Percentiles rank a stretch among this genome's conserved stretches.
Evolutionary conservation across 2,888 invertebrate species (phyloP).

Genomic region (Drosophila prostipennis): DNA sequence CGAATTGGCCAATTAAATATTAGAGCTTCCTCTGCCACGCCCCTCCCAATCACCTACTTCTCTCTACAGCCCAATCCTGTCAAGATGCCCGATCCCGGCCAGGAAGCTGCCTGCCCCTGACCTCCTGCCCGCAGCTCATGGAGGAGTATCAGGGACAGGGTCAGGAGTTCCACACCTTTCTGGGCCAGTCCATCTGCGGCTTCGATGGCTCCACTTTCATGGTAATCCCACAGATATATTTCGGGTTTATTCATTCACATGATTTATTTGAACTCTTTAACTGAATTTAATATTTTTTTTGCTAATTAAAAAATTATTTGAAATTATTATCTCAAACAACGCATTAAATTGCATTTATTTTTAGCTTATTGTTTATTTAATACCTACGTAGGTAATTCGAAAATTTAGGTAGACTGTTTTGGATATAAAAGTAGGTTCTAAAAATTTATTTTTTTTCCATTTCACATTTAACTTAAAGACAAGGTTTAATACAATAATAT

Average conservation of each 20-base stretch:
- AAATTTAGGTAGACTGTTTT: no score
- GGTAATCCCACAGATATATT: conserved; percentile 83
- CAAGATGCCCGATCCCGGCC: conserved; percentile 84
- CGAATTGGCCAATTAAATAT: conserved; percentile 53
- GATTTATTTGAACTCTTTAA: background rate
- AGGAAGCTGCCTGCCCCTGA: conserved; percentile 86
- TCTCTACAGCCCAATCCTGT: conserved; percentile 83
- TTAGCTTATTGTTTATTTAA: background rate
- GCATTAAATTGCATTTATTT: conserved; percentile 4
- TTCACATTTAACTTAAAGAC: no score
- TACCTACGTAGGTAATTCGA: no score
- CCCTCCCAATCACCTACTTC: conserved; percentile 25
- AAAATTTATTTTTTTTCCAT: no score
- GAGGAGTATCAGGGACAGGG: conserved; percentile 74
- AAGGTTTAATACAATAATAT: no score
- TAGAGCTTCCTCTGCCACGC: background rate
- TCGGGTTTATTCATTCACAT: background rate
- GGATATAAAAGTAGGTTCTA: no score
- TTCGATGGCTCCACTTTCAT: conserved; percentile 87
- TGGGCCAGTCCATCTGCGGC: conserved; percentile 89
- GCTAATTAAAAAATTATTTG: background rate
- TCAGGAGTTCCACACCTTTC: conserved; percentile 83
- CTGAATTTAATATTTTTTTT: background rate
- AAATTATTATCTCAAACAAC: background rate
- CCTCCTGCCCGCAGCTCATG: conserved; percentile 85